Evolutionary conservation across 2,113 vertebrate genomes (phyloP).

Genomic region (Rhinichthys klamathensis): DNA sequence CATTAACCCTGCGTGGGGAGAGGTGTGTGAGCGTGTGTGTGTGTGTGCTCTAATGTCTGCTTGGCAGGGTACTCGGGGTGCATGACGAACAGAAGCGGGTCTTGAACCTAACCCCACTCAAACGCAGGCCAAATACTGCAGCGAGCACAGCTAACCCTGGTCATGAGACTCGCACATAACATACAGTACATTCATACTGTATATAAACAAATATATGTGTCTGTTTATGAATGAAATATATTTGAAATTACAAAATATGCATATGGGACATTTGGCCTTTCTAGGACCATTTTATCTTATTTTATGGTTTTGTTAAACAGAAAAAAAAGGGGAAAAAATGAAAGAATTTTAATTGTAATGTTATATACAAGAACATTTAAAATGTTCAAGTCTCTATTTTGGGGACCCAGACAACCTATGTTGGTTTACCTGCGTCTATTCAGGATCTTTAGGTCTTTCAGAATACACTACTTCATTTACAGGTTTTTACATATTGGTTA

Average conservation of each 20-base stretch:
- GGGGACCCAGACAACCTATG: neutral
- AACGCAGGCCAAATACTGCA: conserved; percentile 16
- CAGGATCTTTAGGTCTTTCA: too few relatives aligned
- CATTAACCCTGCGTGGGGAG: conserved; percentile 80
- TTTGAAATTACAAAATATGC: neutral
- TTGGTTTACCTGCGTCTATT: neutral
- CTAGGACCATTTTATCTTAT: neutral
- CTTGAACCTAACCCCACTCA: conserved; percentile 36
- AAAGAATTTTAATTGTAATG: neutral
- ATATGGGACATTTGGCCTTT: neutral
- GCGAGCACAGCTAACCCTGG: neutral
- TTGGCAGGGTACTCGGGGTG: neutral
- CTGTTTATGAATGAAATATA: neutral
- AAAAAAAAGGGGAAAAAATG: too few relatives aligned
- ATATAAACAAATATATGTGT: neutral
- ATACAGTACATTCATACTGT: neutral
- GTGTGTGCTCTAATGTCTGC: conserved; percentile 20
- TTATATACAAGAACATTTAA: neutral
- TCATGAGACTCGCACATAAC: neutral
- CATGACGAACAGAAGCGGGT: conserved; percentile 10
- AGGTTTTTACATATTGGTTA: too few relatives aligned
- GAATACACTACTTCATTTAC: too few relatives aligned
- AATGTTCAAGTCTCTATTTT: neutral
- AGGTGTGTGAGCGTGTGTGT: conserved; percentile 37
- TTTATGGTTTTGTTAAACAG: neutral